Evolutionary conservation across 2,797 vertebrate genomes (phyloP).

Genomic region (Etheostoma perlongum): DNA sequence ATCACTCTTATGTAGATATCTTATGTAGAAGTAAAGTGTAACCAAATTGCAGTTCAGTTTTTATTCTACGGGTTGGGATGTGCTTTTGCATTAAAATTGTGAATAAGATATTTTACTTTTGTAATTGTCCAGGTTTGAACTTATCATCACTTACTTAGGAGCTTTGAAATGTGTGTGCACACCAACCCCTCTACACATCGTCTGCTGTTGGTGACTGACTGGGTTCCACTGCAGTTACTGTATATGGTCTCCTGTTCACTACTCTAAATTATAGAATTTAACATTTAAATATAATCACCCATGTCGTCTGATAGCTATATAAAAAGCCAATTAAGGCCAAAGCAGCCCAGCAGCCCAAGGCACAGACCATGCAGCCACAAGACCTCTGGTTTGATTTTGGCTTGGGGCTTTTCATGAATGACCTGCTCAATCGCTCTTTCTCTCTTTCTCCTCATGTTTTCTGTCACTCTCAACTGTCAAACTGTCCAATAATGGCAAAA

Average conservation of each 20-base stretch:
- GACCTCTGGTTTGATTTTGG: conserved; percentile 29
- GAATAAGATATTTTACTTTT: no score
- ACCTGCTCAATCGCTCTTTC: conserved; percentile 6
- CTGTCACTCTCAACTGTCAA: conserved; percentile 57
- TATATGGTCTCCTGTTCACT: background rate
- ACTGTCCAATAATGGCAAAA: conserved; percentile 44
- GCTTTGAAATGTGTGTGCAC: no score
- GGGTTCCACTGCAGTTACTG: background rate
- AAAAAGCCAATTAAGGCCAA: conserved; percentile 8
- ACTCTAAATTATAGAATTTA: background rate
- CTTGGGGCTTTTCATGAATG: conserved; percentile 33
- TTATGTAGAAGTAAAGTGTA: no score
- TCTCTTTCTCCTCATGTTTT: conserved; percentile 28
- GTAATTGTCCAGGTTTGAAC: no score
- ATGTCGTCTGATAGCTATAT: background rate
- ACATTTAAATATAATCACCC: background rate
- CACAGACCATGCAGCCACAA: conserved; percentile 21
- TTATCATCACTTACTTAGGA: no score
- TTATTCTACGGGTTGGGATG: background rate
- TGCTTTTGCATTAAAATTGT: background rate
- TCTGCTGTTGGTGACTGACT: background rate
- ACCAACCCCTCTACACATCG: background rate
- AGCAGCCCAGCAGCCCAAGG: conserved; percentile 4
- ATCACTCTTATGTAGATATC: no score
- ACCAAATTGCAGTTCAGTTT: no score